These are phyloP conservation scores for Bolborhynchus lineola DNA, from an alignment of 2,113 vertebrate genomes.

Conservation along the genomic window DNA sequence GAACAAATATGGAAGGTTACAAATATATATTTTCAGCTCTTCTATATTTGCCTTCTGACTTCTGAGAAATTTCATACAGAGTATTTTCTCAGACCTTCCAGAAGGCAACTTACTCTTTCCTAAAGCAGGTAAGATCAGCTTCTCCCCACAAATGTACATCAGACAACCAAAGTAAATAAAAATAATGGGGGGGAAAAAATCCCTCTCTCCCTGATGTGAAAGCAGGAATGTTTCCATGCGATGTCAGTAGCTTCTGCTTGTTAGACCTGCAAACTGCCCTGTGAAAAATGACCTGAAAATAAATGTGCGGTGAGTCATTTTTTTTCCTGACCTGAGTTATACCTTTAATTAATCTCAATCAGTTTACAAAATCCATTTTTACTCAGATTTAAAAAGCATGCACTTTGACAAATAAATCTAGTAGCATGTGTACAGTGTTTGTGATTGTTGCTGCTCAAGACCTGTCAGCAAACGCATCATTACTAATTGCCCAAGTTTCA, in stretches of 20 bases:
- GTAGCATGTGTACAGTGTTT: not conserved
- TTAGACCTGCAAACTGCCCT: slow-evolving; percentile 41
- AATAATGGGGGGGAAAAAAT: not conserved
- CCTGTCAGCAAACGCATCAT: slow-evolving; percentile 17
- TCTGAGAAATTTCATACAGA: not conserved
- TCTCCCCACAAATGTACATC: not conserved
- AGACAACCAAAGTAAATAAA: slow-evolving; percentile 15
- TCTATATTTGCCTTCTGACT: not conserved
- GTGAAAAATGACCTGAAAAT: slow-evolving; percentile 60
- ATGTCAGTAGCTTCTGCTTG: slow-evolving; percentile 1
- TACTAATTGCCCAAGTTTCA: slow-evolving; percentile 14
- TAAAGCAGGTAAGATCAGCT: not conserved
- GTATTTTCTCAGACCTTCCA: not conserved
- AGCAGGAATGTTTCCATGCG: not conserved
- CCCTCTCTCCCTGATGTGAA: not conserved
- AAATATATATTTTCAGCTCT: not conserved
- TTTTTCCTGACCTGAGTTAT: slow-evolving; percentile 13
- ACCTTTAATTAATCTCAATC: slow-evolving; percentile 67
- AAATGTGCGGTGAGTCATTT: slow-evolving; percentile 34
- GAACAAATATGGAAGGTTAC: not conserved
- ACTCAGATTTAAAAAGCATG: slow-evolving; percentile 25
- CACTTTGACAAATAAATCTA: slow-evolving; percentile 46
- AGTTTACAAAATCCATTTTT: slow-evolving; percentile 53
- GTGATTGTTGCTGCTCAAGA: slow-evolving; percentile 24
- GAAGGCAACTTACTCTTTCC: not conserved